These are phyloP conservation scores for Mythimna loreyi DNA, from an alignment of 2,888 invertebrate species.

Conservation along the genomic window DNA sequence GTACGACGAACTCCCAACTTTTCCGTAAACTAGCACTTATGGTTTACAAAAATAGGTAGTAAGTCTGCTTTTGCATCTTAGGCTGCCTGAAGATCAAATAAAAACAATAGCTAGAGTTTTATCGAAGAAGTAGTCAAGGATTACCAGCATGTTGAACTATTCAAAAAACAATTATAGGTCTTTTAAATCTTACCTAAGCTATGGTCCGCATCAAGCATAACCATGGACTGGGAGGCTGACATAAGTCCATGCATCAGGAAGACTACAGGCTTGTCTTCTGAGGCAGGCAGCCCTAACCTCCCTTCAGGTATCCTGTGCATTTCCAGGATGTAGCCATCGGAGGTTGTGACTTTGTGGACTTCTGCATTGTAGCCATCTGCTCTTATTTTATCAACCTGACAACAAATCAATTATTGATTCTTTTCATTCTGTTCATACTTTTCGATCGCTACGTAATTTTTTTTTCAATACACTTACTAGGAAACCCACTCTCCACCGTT, in stretches of 20 bases:
- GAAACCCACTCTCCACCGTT: too few species aligned
- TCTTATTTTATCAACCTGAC: constrained; percentile 69
- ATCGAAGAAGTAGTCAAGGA: too few species aligned
- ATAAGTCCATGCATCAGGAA: constrained; percentile 80
- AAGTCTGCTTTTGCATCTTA: too few species aligned
- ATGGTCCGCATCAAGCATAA: constrained; percentile 69
- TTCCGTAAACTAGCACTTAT: too few species aligned
- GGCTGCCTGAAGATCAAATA: too few species aligned
- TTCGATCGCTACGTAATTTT: too few species aligned
- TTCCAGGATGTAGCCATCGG: constrained; percentile 78
- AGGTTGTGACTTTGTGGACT: constrained; percentile 72
- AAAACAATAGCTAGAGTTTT: too few species aligned
- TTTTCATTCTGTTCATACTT: too few species aligned
- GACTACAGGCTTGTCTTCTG: constrained; percentile 69
- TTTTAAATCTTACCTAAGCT: constrained; percentile 70
- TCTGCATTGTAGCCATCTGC: constrained; percentile 74
- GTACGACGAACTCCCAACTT: too few species aligned
- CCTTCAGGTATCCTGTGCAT: constrained; percentile 78
- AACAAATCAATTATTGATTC: background rate
- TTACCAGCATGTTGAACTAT: background rate
- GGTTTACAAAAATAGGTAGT: too few species aligned
- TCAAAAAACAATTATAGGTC: background rate
- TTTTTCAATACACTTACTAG: too few species aligned
- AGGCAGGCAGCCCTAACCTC: constrained; percentile 50
- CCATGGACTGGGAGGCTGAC: constrained; percentile 67